These are phyloP conservation scores for Hucho hucho DNA, from an alignment of 2,113 vertebrate genomes.

Conservation along the genomic window DNA sequence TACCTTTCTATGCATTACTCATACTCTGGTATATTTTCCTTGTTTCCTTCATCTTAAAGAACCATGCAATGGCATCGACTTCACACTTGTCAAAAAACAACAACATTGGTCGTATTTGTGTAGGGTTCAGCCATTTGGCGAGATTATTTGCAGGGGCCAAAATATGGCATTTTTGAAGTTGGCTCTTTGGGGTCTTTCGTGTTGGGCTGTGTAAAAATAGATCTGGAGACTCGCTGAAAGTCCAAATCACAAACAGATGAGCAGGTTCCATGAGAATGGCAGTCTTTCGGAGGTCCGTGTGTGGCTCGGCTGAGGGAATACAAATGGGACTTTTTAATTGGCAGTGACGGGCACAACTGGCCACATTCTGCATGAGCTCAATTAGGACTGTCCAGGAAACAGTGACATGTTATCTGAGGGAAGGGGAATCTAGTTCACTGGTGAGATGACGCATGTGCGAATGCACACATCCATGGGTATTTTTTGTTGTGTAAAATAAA, in stretches of 20 bases:
- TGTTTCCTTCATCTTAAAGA: too few species aligned
- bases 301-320: conserved; percentile 71
- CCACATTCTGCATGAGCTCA: conserved; percentile 76
- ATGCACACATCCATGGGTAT: not conserved
- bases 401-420: conserved; percentile 61
- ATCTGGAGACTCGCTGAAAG: conserved; percentile 79
- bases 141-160: conserved; percentile 80
- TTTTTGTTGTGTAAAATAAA: not conserved
- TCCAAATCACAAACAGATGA: conserved; percentile 86
- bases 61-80: too few species aligned
- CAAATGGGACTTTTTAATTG: conserved; percentile 83
- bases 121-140: conserved; percentile 64
- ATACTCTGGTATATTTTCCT: too few species aligned
- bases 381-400: conserved; percentile 76
- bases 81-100: too few species aligned
- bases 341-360: conserved; percentile 75
- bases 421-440: conserved; percentile 67
- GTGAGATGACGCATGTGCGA: conserved; percentile 30
- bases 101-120: conserved; percentile 17
- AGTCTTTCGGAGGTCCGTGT: conserved; percentile 75
- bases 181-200: conserved; percentile 74
- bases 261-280: conserved; percentile 71
- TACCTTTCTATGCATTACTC: too few species aligned
- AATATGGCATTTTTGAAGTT: conserved; percentile 71
- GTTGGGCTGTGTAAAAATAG: conserved; percentile 78